Conservation (phyloP, 2,888 invertebrate species). For the Drosophila phalerata region DNA sequence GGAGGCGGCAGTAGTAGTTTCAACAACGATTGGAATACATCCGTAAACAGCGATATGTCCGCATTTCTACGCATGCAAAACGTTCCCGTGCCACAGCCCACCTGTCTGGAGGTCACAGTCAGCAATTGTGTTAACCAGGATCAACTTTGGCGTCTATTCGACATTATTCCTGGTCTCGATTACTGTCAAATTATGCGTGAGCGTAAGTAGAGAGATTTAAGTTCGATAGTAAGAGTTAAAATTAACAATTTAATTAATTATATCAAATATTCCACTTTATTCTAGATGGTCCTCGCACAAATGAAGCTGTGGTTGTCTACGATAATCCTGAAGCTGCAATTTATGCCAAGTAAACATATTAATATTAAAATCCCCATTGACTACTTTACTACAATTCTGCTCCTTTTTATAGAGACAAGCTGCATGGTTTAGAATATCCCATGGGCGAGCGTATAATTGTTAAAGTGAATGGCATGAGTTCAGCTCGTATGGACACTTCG, state of each 20-base stretch:
- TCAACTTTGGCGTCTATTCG: conserved; percentile 93
- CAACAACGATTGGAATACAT: conserved; percentile 77
- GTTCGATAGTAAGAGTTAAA: no score
- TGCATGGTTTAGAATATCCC: conserved; percentile 96
- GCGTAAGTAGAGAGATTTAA: conserved; percentile 68
- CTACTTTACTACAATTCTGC: background rate
- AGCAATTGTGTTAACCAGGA: conserved; percentile 89
- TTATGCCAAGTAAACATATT: conserved; percentile 84
- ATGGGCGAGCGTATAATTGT: conserved; percentile 92
- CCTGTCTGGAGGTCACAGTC: conserved; percentile 90
- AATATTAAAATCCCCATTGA: background rate
- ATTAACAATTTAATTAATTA: background rate
- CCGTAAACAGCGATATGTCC: conserved; percentile 81
- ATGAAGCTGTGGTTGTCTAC: conserved; percentile 90
- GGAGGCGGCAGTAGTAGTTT: conserved; percentile 67
- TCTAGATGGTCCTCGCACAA: conserved; percentile 83
- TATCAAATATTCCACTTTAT: background rate
- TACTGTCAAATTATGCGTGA: conserved; percentile 87
- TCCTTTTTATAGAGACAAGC: conserved; percentile 89
- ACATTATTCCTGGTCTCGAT: conserved; percentile 92
- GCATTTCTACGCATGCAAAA: conserved; percentile 83
- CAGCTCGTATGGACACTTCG: conserved; percentile 82
- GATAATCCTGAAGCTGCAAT: conserved; percentile 89
- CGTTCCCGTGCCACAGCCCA: conserved; percentile 85
- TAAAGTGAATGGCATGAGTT: conserved; percentile 83